These are phyloP conservation scores for Metopia argyrocephala DNA, from an alignment of 2,888 invertebrate species.

Conservation along the genomic window DNA sequence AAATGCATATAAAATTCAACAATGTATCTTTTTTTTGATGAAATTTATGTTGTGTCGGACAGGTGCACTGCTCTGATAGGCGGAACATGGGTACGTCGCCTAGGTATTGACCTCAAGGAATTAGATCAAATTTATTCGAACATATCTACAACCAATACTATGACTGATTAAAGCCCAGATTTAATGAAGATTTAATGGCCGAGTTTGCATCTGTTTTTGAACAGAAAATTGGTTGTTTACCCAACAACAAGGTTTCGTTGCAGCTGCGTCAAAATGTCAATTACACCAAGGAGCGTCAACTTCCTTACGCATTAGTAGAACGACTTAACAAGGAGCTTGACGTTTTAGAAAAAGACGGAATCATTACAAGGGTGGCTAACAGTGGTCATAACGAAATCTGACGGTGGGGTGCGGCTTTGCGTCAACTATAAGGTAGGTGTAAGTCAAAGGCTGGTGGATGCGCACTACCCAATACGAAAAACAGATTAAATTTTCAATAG, in stretches of 20 bases:
- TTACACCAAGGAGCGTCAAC: conserved; percentile 36
- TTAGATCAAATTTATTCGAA: background rate
- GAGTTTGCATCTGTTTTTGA: conserved; percentile 26
- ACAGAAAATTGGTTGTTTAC: conserved; percentile 36
- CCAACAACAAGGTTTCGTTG: conserved; percentile 36
- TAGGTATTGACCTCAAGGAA: conserved; percentile 26
- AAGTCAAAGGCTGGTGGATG: conserved; percentile 20
- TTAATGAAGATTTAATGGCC: background rate
- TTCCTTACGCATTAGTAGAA: conserved; percentile 30
- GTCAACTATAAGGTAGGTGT: conserved; percentile 11
- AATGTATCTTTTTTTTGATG: conserved; percentile 1
- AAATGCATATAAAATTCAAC: conserved; percentile 10
- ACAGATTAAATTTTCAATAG: conserved; percentile 43
- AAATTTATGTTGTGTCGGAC: conserved; percentile 26
- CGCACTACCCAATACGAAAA: conserved; percentile 11
- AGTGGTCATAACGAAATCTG: too few relatives aligned
- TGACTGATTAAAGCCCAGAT: background rate
- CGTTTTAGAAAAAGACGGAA: background rate
- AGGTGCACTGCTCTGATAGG: conserved; percentile 30
- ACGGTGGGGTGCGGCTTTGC: too few relatives aligned
- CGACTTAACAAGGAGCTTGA: conserved; percentile 10
- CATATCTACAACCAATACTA: background rate
- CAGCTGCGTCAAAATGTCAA: conserved; percentile 31
- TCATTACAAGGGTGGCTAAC: conserved; percentile 8
- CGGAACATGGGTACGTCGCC: conserved; percentile 24